Evolutionary conservation across 1,140 invertebrate genomes (phyloP).

Genomic region (Caenorhabditis inopinata): DNA sequence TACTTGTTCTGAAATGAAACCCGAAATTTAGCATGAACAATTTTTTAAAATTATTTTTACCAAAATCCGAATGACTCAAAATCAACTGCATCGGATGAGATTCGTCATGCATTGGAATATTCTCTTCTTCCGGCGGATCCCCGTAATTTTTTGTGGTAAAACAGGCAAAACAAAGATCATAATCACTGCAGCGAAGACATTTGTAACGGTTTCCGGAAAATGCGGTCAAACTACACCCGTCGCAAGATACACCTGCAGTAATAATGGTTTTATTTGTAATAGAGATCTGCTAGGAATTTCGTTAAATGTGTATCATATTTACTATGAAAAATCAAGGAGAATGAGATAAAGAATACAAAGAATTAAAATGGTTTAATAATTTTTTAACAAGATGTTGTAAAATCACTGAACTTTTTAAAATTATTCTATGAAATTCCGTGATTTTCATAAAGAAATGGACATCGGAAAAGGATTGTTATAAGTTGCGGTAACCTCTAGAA

Average conservation of each 20-base stretch:
- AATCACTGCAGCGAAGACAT: constrained; percentile 42
- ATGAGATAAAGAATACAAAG: too few species aligned
- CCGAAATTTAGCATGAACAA: background rate
- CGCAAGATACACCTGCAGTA: constrained; percentile 43
- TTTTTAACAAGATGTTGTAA: too few species aligned
- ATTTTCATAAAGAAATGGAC: too few species aligned
- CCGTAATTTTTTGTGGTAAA: background rate
- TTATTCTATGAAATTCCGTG: too few species aligned
- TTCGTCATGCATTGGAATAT: background rate
- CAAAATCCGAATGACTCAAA: constrained; percentile 29
- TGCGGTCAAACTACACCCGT: constrained; percentile 28
- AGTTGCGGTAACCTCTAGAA: too few species aligned
- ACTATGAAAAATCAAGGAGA: too few species aligned
- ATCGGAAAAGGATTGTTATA: too few species aligned
- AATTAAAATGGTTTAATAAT: too few species aligned
- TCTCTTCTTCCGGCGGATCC: background rate
- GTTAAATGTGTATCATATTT: too few species aligned
- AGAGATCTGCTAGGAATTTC: too few species aligned
- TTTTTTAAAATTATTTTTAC: constrained; percentile 7
- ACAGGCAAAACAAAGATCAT: constrained; percentile 33
- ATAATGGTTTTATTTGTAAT: too few species aligned
- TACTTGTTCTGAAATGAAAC: constrained; percentile 11
- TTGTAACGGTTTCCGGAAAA: constrained; percentile 42
- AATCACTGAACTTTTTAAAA: too few species aligned
- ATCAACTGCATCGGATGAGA: constrained; percentile 45